These are phyloP conservation scores for Patagioenas fasciata DNA, from an alignment of 2,113 vertebrate species.

Conservation along the genomic window DNA sequence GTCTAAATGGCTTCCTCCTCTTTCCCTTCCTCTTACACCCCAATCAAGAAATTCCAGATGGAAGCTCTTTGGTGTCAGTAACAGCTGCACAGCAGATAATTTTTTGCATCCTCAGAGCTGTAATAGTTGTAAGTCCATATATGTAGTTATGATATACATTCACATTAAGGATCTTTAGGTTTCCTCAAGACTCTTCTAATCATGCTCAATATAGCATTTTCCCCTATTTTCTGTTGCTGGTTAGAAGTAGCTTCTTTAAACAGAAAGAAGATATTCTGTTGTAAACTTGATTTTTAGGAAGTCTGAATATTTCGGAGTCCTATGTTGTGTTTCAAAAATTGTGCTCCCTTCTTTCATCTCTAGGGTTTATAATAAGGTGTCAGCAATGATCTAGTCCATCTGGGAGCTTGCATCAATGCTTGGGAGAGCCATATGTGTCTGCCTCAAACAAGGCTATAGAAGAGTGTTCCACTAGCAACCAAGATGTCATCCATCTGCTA, in stretches of 20 bases:
- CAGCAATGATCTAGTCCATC: conserved; percentile 69
- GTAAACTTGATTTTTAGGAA: conserved; percentile 45
- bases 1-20: conserved; percentile 39
- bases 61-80: conserved; percentile 28
- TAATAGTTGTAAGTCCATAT: background rate
- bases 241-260: conserved; percentile 16
- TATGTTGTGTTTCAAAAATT: conserved; percentile 58
- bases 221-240: background rate
- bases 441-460: conserved; percentile 68
- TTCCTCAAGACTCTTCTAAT: background rate
- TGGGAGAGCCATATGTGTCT: conserved; percentile 68
- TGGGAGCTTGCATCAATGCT: conserved; percentile 69
- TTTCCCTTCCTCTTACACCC: background rate
- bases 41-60: conserved; percentile 31
- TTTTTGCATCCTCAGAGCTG: background rate
- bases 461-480: conserved; percentile 68
- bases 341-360: conserved; percentile 65
- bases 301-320: conserved; percentile 46
- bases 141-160: background rate
- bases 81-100: conserved; percentile 46
- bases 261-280: background rate
- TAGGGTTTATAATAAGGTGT: conserved; percentile 66
- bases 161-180: background rate
- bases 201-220: background rate
- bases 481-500: conserved; percentile 71